Evolutionary conservation across 2,113 vertebrate genomes (phyloP).

Genomic region (Sporophila hypoxantha): DNA sequence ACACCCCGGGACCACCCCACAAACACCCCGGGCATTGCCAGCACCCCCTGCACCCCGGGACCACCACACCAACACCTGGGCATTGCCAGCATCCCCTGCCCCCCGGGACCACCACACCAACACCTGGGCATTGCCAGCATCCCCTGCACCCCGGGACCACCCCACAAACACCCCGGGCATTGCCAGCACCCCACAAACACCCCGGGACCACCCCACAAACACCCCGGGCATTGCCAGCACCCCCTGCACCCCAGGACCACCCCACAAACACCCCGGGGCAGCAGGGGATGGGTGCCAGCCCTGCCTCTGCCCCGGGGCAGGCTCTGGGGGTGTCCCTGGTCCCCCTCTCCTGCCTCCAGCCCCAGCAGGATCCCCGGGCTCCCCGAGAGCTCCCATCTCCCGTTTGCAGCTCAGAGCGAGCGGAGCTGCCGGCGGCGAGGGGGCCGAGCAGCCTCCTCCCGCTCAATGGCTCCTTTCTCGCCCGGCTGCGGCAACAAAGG

Average conservation of each 20-base stretch:
- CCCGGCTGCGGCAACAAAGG: constrained; percentile 31
- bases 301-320: neutral
- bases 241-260: neutral
- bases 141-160: too few species aligned
- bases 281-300: neutral
- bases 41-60: too few species aligned
- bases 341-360: neutral
- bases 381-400: neutral
- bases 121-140: too few species aligned
- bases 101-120: too few species aligned
- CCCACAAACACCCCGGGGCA: too few species aligned
- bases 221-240: neutral
- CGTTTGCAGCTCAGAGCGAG: fast-evolving
- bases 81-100: too few species aligned
- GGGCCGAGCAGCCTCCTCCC: neutral
- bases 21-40: too few species aligned
- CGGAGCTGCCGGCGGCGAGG: neutral
- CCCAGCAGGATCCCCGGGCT: neutral
- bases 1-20: too few species aligned
- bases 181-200: too few species aligned
- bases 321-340: neutral
- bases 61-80: neutral
- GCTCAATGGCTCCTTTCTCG: constrained; percentile 1
- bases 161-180: too few species aligned
- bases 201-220: too few species aligned